These are phyloP conservation scores for Stegostoma tigrinum DNA, from an alignment of 2,113 vertebrate genomes.

Conservation along the genomic window DNA sequence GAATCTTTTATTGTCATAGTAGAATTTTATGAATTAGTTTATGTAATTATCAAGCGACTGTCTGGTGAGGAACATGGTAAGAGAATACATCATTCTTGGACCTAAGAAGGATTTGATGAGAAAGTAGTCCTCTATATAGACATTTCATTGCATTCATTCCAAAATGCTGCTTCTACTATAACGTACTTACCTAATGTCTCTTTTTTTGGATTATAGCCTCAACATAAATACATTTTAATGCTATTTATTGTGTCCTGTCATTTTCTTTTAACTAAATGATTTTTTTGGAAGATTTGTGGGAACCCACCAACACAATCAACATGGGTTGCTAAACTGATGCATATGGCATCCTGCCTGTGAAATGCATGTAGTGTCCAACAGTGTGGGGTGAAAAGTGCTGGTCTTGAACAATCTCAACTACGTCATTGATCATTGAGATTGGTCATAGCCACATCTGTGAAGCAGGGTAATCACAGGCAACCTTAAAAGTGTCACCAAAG, in stretches of 20 bases:
- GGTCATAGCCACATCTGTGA: no score
- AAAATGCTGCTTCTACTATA: not conserved
- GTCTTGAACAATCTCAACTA: no score
- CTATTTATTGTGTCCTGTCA: not conserved
- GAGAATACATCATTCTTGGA: not conserved
- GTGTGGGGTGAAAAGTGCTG: no score
- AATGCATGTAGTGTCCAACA: no score
- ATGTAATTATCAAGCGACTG: not conserved
- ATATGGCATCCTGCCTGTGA: no score
- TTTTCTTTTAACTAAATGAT: constrained; percentile 3
- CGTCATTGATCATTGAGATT: no score
- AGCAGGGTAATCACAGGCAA: no score
- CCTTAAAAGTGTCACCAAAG: no score
- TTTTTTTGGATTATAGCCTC: not conserved
- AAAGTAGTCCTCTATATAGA: not conserved
- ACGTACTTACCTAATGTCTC: not conserved
- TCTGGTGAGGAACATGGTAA: not conserved
- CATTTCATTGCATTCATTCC: not conserved
- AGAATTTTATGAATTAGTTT: not conserved
- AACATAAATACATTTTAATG: not conserved
- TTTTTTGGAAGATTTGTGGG: not conserved
- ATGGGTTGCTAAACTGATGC: not conserved
- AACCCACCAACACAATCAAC: not conserved
- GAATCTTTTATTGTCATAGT: not conserved
- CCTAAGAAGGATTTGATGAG: not conserved